Percentiles rank a stretch among this genome's conserved stretches.
These are phyloP conservation scores for Apistogramma diplotaenia DNA, from an alignment of 2,113 vertebrate species.

Conservation along the genomic window DNA sequence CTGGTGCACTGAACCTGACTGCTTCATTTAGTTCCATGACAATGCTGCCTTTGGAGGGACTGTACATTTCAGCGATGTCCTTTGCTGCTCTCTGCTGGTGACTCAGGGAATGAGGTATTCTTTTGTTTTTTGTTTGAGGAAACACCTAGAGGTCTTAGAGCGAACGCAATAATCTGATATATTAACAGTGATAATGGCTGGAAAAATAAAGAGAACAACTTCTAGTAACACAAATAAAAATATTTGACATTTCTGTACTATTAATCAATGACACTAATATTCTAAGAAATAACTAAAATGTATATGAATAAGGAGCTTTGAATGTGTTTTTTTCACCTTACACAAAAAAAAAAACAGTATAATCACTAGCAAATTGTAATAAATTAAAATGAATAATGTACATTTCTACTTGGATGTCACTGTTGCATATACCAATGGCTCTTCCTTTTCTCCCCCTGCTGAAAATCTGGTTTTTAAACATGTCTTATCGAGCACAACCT, in stretches of 20 bases:
- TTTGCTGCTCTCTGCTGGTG: conserved; percentile 59
- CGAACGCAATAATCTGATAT: not conserved
- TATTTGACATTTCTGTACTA: not conserved
- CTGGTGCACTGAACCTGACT: not conserved
- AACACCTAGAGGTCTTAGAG: not conserved
- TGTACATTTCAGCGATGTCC: not conserved
- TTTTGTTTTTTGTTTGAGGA: not conserved
- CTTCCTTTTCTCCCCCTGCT: too few species aligned
- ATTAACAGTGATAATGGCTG: not conserved
- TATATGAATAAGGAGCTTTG: not conserved
- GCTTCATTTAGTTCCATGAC: not conserved
- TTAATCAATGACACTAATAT: not conserved
- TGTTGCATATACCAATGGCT: too few species aligned
- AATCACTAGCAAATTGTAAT: not conserved
- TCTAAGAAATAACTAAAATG: too few species aligned
- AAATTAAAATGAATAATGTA: not conserved
- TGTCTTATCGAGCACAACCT: not conserved
- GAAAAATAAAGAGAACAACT: not conserved
- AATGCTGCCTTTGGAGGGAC: not conserved
- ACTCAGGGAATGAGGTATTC: not conserved
- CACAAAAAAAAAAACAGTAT: too few species aligned
- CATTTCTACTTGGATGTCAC: not conserved
- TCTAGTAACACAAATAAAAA: not conserved
- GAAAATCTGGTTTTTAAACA: not conserved
- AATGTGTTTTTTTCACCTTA: not conserved